A percentile compares a stretch with the other conserved stretches of the same genome.
Conservation (phyloP, 2,113 vertebrate genomes). For the Actenoides hombroni region DNA sequence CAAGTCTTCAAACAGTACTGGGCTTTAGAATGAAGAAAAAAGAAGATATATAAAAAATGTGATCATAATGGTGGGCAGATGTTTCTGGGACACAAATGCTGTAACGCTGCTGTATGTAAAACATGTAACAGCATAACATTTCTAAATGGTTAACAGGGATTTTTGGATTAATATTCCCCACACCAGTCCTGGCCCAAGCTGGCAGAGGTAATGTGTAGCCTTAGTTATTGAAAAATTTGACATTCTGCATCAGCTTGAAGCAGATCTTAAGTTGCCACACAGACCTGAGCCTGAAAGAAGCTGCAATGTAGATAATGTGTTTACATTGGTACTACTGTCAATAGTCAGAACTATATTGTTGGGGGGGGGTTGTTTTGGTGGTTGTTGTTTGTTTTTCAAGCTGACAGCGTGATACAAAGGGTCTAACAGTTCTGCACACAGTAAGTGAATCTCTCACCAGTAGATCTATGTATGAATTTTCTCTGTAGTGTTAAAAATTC, state of each 20-base stretch:
- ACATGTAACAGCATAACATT: not conserved
- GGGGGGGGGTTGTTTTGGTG: not conserved
- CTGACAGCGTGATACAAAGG: not conserved
- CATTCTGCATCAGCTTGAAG: not conserved
- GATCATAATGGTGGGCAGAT: not conserved
- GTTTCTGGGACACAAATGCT: not conserved
- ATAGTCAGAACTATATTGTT: not conserved
- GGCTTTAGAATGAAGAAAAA: slow-evolving; percentile 73
- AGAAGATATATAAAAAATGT: not conserved
- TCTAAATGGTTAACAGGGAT: not conserved
- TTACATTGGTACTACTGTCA: not conserved
- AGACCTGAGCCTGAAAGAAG: not conserved
- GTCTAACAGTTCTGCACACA: not conserved
- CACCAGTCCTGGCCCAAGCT: not conserved
- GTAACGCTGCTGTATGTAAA: not conserved
- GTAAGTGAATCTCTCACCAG: too few relatives aligned
- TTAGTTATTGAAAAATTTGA: not conserved
- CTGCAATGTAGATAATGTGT: not conserved
- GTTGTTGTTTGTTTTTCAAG: not conserved
- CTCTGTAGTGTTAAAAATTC: rapidly evolving
- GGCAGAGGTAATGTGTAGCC: not conserved
- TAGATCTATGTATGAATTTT: rapidly evolving
- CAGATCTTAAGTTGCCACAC: not conserved
- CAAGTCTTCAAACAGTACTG: slow-evolving; percentile 82
- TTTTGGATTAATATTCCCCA: not conserved